phyloP scores from a whole-genome alignment of 2,113 vertebrate species.

The Indri indri region DNA sequence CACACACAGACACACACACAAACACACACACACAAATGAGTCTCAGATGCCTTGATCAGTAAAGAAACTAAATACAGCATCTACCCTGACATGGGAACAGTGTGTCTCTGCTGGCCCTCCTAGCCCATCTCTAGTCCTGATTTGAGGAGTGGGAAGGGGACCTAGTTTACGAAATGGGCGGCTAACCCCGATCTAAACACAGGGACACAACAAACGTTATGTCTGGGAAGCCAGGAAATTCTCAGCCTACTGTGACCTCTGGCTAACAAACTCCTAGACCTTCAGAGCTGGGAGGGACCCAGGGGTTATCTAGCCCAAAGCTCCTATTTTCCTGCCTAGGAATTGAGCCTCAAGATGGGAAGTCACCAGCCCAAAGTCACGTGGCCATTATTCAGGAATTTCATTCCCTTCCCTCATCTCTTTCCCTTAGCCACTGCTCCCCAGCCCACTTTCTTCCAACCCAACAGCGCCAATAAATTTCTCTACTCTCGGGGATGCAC shows the following conservation, averaged over 20 bases:
- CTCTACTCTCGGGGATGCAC: not conserved
- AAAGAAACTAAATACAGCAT: not conserved
- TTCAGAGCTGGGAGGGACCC: not conserved
- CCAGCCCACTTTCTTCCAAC: not conserved
- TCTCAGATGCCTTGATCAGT: not conserved
- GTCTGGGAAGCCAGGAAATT: not conserved
- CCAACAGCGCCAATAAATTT: not conserved
- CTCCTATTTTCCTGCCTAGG: not conserved
- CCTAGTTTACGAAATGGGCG: not conserved
- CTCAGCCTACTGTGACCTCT: not conserved
- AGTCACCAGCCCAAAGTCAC: not conserved
- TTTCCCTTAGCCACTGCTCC: not conserved
- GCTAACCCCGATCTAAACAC: not conserved
- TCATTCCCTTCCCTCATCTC: not conserved
- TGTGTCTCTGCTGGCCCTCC: not conserved
- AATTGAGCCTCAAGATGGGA: not conserved
- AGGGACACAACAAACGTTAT: not conserved
- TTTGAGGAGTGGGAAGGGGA: not conserved
- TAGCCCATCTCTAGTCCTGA: not conserved
- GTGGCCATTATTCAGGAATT: not conserved
- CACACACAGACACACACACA: not conserved
- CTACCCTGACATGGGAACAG: not conserved
- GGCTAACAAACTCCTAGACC: not conserved
- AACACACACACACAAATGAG: not conserved
- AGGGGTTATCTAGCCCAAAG: not conserved